These are phyloP conservation scores for Steatornis caripensis DNA, from an alignment of 2,113 vertebrate species.

Conservation along the genomic window DNA sequence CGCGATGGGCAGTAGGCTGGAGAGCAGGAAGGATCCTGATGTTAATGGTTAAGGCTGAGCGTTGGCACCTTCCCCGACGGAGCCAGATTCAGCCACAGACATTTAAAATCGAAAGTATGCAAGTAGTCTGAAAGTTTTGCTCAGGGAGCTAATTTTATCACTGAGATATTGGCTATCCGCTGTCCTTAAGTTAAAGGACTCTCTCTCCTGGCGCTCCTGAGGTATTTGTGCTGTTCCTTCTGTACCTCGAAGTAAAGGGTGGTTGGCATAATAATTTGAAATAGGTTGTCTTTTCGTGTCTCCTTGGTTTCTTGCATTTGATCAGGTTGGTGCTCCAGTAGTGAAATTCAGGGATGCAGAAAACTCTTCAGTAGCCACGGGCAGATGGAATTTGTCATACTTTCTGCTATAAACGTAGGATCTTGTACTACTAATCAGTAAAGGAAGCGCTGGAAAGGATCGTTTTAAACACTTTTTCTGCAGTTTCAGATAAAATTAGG, in stretches of 20 bases:
- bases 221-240: neutral
- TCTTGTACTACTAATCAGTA: neutral
- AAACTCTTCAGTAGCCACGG: neutral
- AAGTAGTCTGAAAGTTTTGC: slow-evolving; percentile 22
- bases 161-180: neutral
- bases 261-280: neutral
- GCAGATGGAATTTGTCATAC: neutral
- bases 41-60: neutral
- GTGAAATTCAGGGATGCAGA: neutral
- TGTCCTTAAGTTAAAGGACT: neutral
- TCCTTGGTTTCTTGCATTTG: neutral
- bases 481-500: neutral
- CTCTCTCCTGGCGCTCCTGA: neutral
- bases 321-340: neutral
- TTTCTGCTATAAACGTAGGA: neutral
- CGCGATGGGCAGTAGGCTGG: neutral
- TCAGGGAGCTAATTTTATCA: slow-evolving; percentile 51
- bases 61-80: slow-evolving; percentile 4
- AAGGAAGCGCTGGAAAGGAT: neutral
- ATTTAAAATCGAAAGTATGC: slow-evolving; percentile 57
- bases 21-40: neutral
- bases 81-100: neutral
- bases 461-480: neutral
- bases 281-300: neutral
- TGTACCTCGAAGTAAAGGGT: neutral